Base-by-base conservation (phyloP, 53 echinoderm and acorn worm genomes). In the Paelopatides confundens region DNA sequence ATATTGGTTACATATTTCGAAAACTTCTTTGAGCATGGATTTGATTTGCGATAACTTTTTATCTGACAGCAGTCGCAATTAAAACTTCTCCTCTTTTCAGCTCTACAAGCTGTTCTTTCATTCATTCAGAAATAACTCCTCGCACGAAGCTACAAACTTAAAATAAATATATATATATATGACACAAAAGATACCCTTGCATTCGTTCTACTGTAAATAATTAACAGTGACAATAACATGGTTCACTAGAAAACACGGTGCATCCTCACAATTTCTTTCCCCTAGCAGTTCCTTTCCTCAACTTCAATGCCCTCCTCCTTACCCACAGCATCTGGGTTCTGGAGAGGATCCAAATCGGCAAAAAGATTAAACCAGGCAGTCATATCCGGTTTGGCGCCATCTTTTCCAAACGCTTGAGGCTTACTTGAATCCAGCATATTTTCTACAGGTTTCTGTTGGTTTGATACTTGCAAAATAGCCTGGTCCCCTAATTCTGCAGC, bases 291-390 rank as follows among this genome's bases (percentile, higher is more conserved):
- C 24, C 58, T 58, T 23, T 94, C 89, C 26, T 93, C 91, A 49
- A 74, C 82, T 27, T 82, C 91, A 4, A 31, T 71, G 0, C 91
- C 94, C 17, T 93, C 94, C 47, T 98, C 92, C 47, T 89, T 77
- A 21, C 98, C 98, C 26, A 98, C 79, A 30, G 92, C 95, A 81
- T 98, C 98, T 0, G 98, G 98, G 69, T 98, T 98, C 31, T 95
- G 94, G 3, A 98, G 86, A 2, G 98, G 98, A 78, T 98, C 98
- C 12, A 98, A 88, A 82, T 98, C 98, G 48, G 98, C 98, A 66
- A 98, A 98, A 77, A 98, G 92, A 85, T 94, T 94, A 71, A 98
- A 98, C 98, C 98, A 98, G 23, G 98, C 95, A 2, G 98, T 95
- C 98, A 98, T 98, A 82, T 98, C 98, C 0, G 94, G 53, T 88